Evolutionary conservation across 2,888 invertebrate genomes (phyloP), one percentile per base, ranked within the genome.

Genomic region (Podotricha telesiphe): DNA sequence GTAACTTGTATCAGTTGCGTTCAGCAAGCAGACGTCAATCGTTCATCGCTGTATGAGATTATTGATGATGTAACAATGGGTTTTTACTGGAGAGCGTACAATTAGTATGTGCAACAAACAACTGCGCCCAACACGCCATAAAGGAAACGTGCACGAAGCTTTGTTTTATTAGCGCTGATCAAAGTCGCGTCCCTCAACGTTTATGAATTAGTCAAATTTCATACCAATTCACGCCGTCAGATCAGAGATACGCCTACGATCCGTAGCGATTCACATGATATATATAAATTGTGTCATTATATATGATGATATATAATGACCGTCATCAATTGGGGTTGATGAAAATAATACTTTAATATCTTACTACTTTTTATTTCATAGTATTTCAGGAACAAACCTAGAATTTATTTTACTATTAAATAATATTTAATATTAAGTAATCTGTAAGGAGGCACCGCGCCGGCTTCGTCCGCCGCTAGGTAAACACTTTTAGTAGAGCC

Each of bases 401-500:
- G 6, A n/a, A n/a, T n/a, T n/a, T n/a, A n/a, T n/a, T n/a, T n/a
- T n/a, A n/a, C n/a, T n/a, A n/a, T n/a, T n/a, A n/a, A n/a, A n/a
- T n/a, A n/a, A n/a, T n/a, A n/a, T n/a, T n/a, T n/a, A n/a, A n/a
- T n/a, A n/a, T n/a, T n/a, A n/a, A n/a, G n/a, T n/a, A n/a, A n/a
- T n/a, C n/a, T n/a, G n/a, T n/a, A n/a, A n/a, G n/a, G n/a, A n/a
- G n/a, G n/a, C n/a, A n/a, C n/a, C n/a, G n/a, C n/a, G n/a, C n/a
- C n/a, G n/a, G 19, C 45, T 15, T 13, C 55, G 40, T n/a, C 58
- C 58, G 55, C 58, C 66, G 58, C 37, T 17, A 22, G 2, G 72
- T 76, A 73, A 76, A 77, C 76, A 73, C n/a, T 53, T 71, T 73
- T 75, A 72, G 76, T 74, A 69, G 72, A 71, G 70, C 71, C 66